Base-by-base conservation (phyloP, 2,888 invertebrate genomes). In the Lepas anatifera region DNA sequence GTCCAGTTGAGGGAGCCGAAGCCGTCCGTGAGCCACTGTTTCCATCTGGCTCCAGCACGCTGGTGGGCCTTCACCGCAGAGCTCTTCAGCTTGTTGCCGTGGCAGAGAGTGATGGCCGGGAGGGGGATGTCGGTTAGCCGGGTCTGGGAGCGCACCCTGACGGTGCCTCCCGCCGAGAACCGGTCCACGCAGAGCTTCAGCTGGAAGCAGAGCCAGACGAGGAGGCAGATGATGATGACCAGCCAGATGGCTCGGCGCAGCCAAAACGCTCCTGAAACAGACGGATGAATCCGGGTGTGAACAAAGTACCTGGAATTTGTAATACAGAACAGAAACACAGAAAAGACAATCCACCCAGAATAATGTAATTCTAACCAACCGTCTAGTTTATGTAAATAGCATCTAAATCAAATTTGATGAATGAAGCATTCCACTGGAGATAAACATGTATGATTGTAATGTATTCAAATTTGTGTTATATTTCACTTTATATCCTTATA, bases 71-170 rank as follows among this genome's bases (percentile, higher is more conserved):
- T 13, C 39, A 66, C 66, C 8, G 25, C 39, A 18, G 39, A 39
- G 27, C 25, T 37, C 37, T 41, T 37, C 39, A 39, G 39, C 25
- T 22, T 18, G 66, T 66, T 66, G 39, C 37, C 41, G 66, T 66
- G 66, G 27, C 66, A 66, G 39, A 66, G 25, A 25, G 66, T 66
- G 39, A 66, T 27, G 66, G 66, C 37, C 39, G 66, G 66, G 39
- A 66, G 25, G n/a, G 66, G 66, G 39, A 66, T 58, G 58, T 32
- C 35, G 6, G 35, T 2, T 18, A 58, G 6, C 22, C 18, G 18
- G 18, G 22, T 32, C 22, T 35, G 58, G 8, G 58, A 58, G 32
- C 58, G 35, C 3, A 35, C 18, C 32, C 58, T 32, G 22, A 35
- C 58, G 22, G 32, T 35, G 58, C 35, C 58, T 18, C 58, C 58